These are phyloP conservation scores for Drosophila fulvimacula DNA, from an alignment of 2,888 invertebrate genomes.

Conservation along the genomic window DNA sequence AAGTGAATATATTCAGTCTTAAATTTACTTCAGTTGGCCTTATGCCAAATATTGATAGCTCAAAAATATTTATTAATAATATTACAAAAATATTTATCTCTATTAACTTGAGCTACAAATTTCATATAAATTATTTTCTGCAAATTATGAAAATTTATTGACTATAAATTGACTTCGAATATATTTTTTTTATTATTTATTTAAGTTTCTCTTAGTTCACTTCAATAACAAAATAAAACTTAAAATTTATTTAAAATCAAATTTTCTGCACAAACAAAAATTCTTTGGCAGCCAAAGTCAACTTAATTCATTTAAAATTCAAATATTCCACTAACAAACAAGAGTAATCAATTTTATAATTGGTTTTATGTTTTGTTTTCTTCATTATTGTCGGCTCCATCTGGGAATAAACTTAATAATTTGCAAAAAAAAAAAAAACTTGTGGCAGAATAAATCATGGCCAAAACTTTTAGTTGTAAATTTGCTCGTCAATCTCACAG, in stretches of 20 bases:
- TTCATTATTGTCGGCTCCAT: background rate
- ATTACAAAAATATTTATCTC: too few relatives aligned
- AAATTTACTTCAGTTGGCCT: too few relatives aligned
- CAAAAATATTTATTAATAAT: too few relatives aligned
- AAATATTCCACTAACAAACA: background rate
- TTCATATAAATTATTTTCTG: too few relatives aligned
- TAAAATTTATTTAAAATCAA: background rate
- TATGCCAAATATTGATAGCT: too few relatives aligned
- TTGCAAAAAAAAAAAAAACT: constrained; percentile 25
- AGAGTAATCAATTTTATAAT: background rate
- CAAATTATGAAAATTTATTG: too few relatives aligned
- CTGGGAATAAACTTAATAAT: constrained; percentile 17
- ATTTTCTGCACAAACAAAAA: background rate
- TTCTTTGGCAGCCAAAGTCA: background rate
- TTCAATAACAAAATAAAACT: background rate
- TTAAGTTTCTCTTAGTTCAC: too few relatives aligned
- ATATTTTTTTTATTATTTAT: too few relatives aligned
- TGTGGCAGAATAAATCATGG: constrained; percentile 26
- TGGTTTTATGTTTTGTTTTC: background rate
- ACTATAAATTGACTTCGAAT: too few relatives aligned
- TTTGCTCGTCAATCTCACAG: constrained; percentile 1
- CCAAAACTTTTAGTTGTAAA: constrained; percentile 31
- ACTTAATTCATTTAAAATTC: background rate
- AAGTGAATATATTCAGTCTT: too few relatives aligned
- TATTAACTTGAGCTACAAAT: too few relatives aligned